Evolutionary conservation across 2,113 vertebrate genomes (phyloP), one percentile per base, ranked within the genome.

Genomic region (Grallaria varia): DNA sequence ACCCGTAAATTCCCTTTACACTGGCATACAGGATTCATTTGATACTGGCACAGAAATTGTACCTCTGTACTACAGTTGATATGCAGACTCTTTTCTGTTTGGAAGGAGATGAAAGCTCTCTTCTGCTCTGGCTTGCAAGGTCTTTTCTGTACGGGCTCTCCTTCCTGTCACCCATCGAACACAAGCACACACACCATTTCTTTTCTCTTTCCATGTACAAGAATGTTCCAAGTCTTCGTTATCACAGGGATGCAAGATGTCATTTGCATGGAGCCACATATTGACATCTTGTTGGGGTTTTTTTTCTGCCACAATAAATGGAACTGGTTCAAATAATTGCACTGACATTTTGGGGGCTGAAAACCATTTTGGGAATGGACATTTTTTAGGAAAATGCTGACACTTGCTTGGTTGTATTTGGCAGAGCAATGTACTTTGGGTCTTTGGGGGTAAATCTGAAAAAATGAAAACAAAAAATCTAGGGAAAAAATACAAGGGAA

Each of bases 61-160:
- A 84, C 69, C 93, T 92, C 96, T 97, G 96, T 92, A 96, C 76
- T 89, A 66, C 83, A 62, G 88, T 89, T 96, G 93, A 96, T 96
- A 97, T 88, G 93, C 92, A 94, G 81, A 92, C 62, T 58, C 75
- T 90, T 66, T 82, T 89, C 88, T 77, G 12, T 91, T 90, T 95
- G 95, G 95, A 96, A 83, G 69, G 89, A 91, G 87, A 96, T 95
- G 93, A 97, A 96, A 96, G 86, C 69, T 93, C 40, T 75, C 68
- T 93, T 81, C 77, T 76, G 58, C 78, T 91, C 78, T 80, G 91
- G 78, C 71, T 86, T 84, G 47, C 39, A 56, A 86, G 63, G 79
- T 49, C 75, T 82, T 76, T 95, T 92, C 80, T 93, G 50, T 71
- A 33, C 35, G 40, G 87, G 55, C 55, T 92, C 81, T 85, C 50